These are phyloP conservation scores for Chondrosia reniformis DNA, from an alignment of 37 sponge, comb jelly and placozoan species.

Conservation along the genomic window DNA sequence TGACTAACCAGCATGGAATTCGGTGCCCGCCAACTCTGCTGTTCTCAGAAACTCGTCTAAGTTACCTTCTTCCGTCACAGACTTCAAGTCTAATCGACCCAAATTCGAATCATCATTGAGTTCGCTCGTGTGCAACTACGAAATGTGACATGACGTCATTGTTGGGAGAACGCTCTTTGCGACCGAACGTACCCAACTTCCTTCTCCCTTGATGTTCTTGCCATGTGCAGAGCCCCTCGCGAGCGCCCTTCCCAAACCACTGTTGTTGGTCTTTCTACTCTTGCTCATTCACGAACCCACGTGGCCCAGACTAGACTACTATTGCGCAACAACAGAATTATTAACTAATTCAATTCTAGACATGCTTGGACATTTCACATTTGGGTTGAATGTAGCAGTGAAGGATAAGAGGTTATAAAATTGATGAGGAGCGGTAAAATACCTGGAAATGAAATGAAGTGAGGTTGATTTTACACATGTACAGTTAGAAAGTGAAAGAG, in stretches of 20 bases:
- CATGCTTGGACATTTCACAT: too few relatives aligned
- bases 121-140: constrained; percentile 78
- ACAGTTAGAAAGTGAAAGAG: too few relatives aligned
- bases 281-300: background rate
- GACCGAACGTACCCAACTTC: background rate
- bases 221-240: background rate
- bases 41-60: constrained; percentile 86
- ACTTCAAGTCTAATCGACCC: constrained; percentile 60
- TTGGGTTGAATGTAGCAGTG: too few relatives aligned
- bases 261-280: background rate
- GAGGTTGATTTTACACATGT: too few relatives aligned
- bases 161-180: background rate
- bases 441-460: too few relatives aligned
- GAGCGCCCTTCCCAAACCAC: background rate
- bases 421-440: too few relatives aligned
- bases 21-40: constrained; percentile 86
- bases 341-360: too few relatives aligned
- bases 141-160: background rate
- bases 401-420: too few relatives aligned
- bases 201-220: background rate
- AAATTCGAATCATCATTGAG: constrained; percentile 72
- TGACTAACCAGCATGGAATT: constrained; percentile 78
- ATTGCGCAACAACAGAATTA: too few relatives aligned
- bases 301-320: too few relatives aligned
- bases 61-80: constrained; percentile 84